phyloP scores from a whole-genome alignment of 2,113 vertebrate species.

The Sapayoa aenigma region DNA sequence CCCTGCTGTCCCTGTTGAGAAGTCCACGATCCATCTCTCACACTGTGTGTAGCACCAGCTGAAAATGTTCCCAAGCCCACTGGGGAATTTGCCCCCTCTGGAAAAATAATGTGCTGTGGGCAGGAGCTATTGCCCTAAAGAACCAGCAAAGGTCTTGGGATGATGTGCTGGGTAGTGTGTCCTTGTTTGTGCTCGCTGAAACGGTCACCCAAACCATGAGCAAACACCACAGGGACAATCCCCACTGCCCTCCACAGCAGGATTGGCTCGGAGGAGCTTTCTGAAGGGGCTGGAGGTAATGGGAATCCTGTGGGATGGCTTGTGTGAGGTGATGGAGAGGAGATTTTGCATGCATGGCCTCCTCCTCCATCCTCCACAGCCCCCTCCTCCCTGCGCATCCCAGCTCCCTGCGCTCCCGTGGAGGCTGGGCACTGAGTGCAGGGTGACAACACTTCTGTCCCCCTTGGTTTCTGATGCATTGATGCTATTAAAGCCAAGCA shows the following conservation, averaged over 20 bases:
- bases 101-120: no score
- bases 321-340: neutral
- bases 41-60: neutral
- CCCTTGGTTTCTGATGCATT: neutral
- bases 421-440: neutral
- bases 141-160: neutral
- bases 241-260: neutral
- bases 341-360: neutral
- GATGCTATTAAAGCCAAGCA: neutral
- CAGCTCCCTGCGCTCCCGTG: neutral
- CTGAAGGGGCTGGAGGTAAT: neutral
- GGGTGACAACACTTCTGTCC: neutral
- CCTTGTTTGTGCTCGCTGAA: fast-evolving
- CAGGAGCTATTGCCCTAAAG: neutral
- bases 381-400: neutral
- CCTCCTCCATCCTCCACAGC: neutral
- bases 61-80: neutral
- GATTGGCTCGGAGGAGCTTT: neutral
- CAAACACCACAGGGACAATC: neutral
- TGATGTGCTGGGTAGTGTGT: neutral
- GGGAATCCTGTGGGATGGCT: neutral
- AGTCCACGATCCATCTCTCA: fast-evolving
- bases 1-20: neutral
- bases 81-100: neutral
- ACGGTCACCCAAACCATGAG: neutral